Base-by-base conservation (phyloP, 2,113 vertebrate species). In the Vimba vimba region DNA sequence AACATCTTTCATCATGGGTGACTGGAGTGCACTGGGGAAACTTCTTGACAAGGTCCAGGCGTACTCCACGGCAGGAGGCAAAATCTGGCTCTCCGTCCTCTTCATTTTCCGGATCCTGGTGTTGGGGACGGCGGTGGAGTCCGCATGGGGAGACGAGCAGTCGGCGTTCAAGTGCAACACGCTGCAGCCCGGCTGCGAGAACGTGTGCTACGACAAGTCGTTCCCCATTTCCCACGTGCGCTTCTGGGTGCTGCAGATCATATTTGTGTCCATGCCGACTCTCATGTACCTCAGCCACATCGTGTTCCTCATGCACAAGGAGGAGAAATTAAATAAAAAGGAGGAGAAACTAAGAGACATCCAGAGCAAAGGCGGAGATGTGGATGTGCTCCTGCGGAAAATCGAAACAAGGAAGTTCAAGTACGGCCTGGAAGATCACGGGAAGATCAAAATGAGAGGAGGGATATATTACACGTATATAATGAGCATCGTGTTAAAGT, bases 161-260 rank as follows among this genome's bases (percentile, higher is more conserved):
- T 97, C 96, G 1, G 97, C 96, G 23, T 97, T 97, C 68, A 93
- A 93, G 27, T 97, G 97, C 90, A 97, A 97, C 90, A 97, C 96
- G 50, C 94, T 94, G n/a, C 97, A 97, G 75, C 97, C 97, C 10
- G 96, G 96, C 90, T 97, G 96, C 0, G 95, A 96, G 86, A 97
- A 97, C 0, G 96, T 97, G 86, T 97, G 96, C 94, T 97, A 97
- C 36, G 96, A 97, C 90, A 96, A 96, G 86, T 97, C 96, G 36
- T 97, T 97, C 88, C 96, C 96, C 6, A 97, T 97, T 92, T 97
- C 96, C 10, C 96, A 97, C 0, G 94, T 97, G 79, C 96, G 96
- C 81, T 96, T 97, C 90, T 97, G 96, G 96, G 96, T 97, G 85
- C 93, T 97, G 86, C 96, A 97, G 93, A 96, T 97, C 91, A 97